Conservation (phyloP, 2,888 invertebrate genomes). For the Orthonychiurus folsomi region DNA sequence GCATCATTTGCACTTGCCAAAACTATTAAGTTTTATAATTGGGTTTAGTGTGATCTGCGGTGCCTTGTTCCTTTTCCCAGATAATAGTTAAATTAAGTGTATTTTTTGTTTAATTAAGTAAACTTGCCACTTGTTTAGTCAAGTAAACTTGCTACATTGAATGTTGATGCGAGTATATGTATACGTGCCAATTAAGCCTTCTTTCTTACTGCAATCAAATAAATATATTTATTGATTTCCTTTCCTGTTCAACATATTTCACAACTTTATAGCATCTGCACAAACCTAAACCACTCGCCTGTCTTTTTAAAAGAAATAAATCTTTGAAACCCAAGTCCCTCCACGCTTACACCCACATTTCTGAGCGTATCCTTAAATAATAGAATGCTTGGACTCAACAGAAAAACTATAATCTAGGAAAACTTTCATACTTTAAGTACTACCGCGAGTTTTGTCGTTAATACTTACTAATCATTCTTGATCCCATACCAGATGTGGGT, state of each 20-base stretch:
- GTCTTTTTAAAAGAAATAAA: not conserved
- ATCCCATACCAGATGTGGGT: not conserved
- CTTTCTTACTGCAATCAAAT: no score
- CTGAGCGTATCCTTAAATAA: not conserved
- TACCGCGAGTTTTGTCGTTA: not conserved
- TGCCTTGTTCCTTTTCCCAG: conserved; percentile 36
- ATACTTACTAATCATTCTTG: not conserved
- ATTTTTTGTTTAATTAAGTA: no score
- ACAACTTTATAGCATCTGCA: not conserved
- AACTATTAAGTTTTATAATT: conserved; percentile 33
- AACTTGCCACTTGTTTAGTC: no score
- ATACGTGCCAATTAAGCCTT: no score
- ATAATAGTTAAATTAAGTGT: conserved; percentile 14
- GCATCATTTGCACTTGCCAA: conserved; percentile 34
- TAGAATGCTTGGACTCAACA: not conserved
- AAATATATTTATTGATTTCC: no score
- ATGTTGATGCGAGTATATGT: no score
- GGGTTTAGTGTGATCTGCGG: conserved; percentile 37
- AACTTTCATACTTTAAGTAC: not conserved
- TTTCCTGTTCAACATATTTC: no score
- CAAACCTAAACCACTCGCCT: not conserved
- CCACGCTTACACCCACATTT: no score
- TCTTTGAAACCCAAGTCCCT: not conserved
- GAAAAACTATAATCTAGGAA: not conserved
- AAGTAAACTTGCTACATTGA: no score